phyloP scores from a whole-genome alignment of 2,797 vertebrate species.

The Rachycentron canadum region DNA sequence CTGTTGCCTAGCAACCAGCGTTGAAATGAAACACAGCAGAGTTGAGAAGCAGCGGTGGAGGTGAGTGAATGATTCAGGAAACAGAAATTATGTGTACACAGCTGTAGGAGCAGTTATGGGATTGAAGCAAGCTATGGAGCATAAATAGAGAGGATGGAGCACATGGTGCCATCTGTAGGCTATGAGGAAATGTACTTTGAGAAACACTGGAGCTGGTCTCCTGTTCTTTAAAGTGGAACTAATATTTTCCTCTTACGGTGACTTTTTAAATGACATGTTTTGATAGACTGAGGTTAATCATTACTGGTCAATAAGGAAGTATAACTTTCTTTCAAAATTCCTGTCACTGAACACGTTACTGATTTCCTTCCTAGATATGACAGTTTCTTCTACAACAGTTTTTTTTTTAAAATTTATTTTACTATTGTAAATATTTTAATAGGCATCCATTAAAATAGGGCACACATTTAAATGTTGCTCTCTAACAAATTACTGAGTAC shows the following conservation, averaged over 20 bases:
- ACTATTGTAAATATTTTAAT: conserved; percentile 35
- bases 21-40: conserved; percentile 56
- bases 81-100: conserved; percentile 63
- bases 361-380: conserved; percentile 18
- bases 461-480: conserved; percentile 11
- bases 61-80: conserved; percentile 55
- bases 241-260: neutral
- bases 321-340: neutral
- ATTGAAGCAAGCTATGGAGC: conserved; percentile 38
- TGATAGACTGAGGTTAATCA: conserved; percentile 3
- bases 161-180: conserved; percentile 72
- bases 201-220: neutral
- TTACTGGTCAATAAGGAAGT: conserved; percentile 18
- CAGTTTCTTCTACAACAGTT: conserved; percentile 17
- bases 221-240: neutral
- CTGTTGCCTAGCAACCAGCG: conserved; percentile 74
- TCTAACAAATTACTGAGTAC: conserved; percentile 30
- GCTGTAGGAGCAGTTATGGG: conserved; percentile 64
- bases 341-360: neutral
- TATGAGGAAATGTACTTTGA: conserved; percentile 31
- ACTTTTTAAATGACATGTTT: conserved; percentile 7
- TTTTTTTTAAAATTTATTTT: conserved; percentile 5
- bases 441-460: conserved; percentile 12
- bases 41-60: conserved; percentile 43
- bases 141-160: conserved; percentile 45